These are phyloP conservation scores for Carapus acus DNA, from an alignment of 2,797 vertebrate species.

Conservation along the genomic window DNA sequence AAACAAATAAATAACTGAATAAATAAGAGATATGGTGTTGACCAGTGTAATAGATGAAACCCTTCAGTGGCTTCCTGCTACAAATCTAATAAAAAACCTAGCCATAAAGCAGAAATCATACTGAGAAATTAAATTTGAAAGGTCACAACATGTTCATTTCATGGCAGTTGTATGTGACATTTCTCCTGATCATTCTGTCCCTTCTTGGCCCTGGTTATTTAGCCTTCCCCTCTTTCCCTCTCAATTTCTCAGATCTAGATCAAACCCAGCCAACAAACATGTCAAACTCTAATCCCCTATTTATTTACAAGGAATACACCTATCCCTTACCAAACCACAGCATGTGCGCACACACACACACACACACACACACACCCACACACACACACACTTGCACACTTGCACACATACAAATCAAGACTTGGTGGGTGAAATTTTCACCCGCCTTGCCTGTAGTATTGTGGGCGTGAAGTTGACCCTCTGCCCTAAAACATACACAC, in stretches of 20 bases:
- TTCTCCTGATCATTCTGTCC: conserved; percentile 21
- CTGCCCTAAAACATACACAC: conserved; percentile 52
- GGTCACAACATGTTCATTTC: conserved; percentile 10
- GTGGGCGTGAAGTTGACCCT: conserved; percentile 75
- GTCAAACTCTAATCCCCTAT: conserved; percentile 63
- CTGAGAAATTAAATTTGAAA: conserved; percentile 21
- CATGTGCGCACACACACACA: conserved; percentile 17
- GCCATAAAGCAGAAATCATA: conserved; percentile 19
- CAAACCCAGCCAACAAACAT: conserved; percentile 67
- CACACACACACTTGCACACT: too few species aligned
- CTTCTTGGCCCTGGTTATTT: conserved; percentile 63
- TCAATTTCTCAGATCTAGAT: conserved; percentile 70
- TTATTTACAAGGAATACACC: conserved; percentile 63
- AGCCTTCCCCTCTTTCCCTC: conserved; percentile 53
- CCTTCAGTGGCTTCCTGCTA: too few species aligned
- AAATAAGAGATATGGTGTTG: too few species aligned
- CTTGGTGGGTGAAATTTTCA: conserved; percentile 78
- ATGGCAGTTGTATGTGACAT: conserved; percentile 16
- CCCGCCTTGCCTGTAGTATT: conserved; percentile 73
- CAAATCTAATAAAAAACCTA: too few species aligned
- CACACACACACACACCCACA: conserved; percentile 4
- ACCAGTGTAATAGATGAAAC: too few species aligned
- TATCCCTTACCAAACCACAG: conserved; percentile 21
- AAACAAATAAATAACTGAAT: too few species aligned
- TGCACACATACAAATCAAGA: conserved; percentile 50